phyloP scores from a whole-genome alignment of 2,797 vertebrate species.

The Xenops minutus region DNA sequence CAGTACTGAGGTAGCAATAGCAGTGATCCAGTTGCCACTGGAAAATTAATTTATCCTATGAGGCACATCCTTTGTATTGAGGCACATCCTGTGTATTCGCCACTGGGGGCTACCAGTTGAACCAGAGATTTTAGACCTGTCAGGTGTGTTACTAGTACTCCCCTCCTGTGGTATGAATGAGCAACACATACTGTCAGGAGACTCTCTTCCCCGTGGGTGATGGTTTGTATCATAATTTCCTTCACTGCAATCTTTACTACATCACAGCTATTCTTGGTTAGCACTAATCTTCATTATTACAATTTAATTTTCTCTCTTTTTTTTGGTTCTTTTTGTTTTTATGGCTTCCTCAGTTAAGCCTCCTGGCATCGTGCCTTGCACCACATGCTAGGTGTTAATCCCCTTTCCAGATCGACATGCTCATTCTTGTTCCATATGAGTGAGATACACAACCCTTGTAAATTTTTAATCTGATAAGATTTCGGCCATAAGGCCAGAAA shows the following conservation, averaged over 20 bases:
- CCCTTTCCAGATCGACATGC: not conserved
- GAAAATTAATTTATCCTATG: not conserved
- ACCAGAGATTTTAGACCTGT: not conserved
- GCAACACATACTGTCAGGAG: not conserved
- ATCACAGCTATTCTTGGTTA: not conserved
- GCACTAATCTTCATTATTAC: constrained; percentile 5
- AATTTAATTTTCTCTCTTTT: not conserved
- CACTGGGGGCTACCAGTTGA: not conserved
- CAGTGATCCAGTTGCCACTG: not conserved
- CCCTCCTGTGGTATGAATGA: not conserved
- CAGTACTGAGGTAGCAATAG: not conserved
- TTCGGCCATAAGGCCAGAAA: not conserved
- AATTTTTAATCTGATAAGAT: not conserved
- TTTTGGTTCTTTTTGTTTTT: not conserved
- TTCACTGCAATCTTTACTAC: not conserved
- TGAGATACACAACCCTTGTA: not conserved
- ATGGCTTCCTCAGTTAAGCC: constrained; percentile 7
- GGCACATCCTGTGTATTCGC: not conserved
- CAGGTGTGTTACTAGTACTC: not conserved
- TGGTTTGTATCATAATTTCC: not conserved
- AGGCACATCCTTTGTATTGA: not conserved
- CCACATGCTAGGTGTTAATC: not conserved
- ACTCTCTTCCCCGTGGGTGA: not conserved
- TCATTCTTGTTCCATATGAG: not conserved
- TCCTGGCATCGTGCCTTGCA: not conserved